phyloP scores from a whole-genome alignment of 2,888 invertebrate species.

The Torymus texanus region DNA sequence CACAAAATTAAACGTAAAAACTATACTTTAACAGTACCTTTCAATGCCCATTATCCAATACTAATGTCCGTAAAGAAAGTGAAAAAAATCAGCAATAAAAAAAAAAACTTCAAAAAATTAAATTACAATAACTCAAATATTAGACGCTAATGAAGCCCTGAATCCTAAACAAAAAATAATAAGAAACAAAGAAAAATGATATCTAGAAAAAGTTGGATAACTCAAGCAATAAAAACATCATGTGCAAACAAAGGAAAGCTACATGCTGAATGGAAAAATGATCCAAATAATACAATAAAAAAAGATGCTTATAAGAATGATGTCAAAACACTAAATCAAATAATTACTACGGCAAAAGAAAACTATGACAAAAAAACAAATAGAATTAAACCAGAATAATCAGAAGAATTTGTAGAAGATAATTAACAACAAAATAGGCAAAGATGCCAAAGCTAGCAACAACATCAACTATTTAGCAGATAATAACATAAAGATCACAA shows the following conservation, averaged over 20 bases:
- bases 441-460: too few species aligned
- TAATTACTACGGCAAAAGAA: not conserved
- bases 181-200: not conserved
- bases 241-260: not conserved
- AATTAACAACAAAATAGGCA: too few species aligned
- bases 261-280: not conserved
- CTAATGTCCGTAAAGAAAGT: too few species aligned
- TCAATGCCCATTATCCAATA: too few species aligned
- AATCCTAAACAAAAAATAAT: not conserved
- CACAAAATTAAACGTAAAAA: not conserved
- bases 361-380: not conserved
- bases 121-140: slow-evolving; percentile 1
- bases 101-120: too few species aligned
- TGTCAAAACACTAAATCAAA: not conserved
- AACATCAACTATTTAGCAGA: too few species aligned
- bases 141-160: not conserved
- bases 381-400: not conserved
- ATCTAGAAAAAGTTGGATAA: not conserved
- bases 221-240: not conserved
- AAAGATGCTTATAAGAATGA: not conserved
- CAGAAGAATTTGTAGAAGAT: too few species aligned
- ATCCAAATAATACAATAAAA: not conserved
- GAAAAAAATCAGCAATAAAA: too few species aligned
- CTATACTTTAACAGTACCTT: not conserved
- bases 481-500: too few species aligned